Evolutionary conservation across 1,140 invertebrate genomes (phyloP), one percentile per base, ranked within the genome.

Genomic region (Mactra quadrangularis): DNA sequence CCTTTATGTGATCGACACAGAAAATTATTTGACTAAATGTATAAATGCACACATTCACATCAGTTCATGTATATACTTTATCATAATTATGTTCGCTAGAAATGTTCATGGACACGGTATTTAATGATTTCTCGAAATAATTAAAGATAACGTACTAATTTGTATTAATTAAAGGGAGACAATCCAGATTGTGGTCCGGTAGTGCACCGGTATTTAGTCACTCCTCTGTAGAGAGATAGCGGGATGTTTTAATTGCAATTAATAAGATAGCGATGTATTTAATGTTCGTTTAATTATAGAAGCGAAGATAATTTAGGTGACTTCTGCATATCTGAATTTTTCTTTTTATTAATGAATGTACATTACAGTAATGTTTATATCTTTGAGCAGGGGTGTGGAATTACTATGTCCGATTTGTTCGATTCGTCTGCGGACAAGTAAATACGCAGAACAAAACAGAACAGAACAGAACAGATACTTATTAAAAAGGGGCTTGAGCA

Each of bases 121-220:
- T 68, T 47, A 68, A 68, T 68, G 45, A 27, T 15, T 17, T 47
- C 47, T 68, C 47, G 41, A 68, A 47, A 31, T 68, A 27, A 25
- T 7, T 41, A 7, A 7, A 68, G 64, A 68, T 68, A 68, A 68
- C 41, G 41, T 25, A 38, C 22, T 50, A 68, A 68, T 68, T 68
- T 41, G 27, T 41, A 47, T 41, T 68, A 68, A 68, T 68, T 68
- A 68, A 50, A 68, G 64, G 64, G 64, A 68, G 38, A 68, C 64
- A 68, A 29, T 29, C 41, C 64, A 68, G 64, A 50, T 25, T 15
- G 45, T 27, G 45, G 41, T 47, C 64, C 25, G 64, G 64, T 68
- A 68, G 64, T 68, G 41, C 19, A 38, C 64, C 47, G 41, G 29
- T 41, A 25, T 50, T 27, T 1, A n/a, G 25, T 17, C 31, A 68